phyloP scores from a whole-genome alignment of 2,888 invertebrate species.

The Dendrolimus pini region DNA sequence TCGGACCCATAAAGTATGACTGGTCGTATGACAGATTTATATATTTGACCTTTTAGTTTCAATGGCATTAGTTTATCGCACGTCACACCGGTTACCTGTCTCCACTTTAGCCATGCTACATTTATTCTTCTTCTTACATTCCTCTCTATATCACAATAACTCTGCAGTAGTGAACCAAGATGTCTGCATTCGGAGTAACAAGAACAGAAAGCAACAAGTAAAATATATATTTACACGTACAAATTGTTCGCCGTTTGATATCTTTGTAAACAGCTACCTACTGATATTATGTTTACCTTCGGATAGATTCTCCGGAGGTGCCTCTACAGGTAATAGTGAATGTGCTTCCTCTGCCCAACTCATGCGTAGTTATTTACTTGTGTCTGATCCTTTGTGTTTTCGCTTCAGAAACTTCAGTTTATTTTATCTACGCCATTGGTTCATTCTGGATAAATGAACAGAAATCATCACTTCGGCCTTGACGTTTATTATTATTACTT shows the following conservation, averaged over 20 bases:
- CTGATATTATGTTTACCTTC: slow-evolving; percentile 17
- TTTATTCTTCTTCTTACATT: too few relatives aligned
- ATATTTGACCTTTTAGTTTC: too few relatives aligned
- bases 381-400: slow-evolving; percentile 69
- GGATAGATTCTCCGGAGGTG: slow-evolving; percentile 34
- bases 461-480: slow-evolving; percentile 9
- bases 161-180: too few relatives aligned
- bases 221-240: neutral
- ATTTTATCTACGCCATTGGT: slow-evolving; percentile 65
- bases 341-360: slow-evolving; percentile 49
- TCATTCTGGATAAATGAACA: slow-evolving; percentile 40
- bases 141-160: too few relatives aligned
- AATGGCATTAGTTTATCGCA: too few relatives aligned
- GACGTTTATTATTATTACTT: neutral
- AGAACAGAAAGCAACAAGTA: too few relatives aligned
- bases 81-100: too few relatives aligned
- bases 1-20: too few relatives aligned
- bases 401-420: slow-evolving; percentile 63
- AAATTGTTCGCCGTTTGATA: neutral
- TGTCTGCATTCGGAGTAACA: too few relatives aligned
- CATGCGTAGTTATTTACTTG: slow-evolving; percentile 63
- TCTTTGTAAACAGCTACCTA: slow-evolving; percentile 12
- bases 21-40: too few relatives aligned
- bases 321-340: slow-evolving; percentile 43
- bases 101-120: too few relatives aligned